Conservation (phyloP, 2,797 vertebrate genomes). For the Selene dorsalis region DNA sequence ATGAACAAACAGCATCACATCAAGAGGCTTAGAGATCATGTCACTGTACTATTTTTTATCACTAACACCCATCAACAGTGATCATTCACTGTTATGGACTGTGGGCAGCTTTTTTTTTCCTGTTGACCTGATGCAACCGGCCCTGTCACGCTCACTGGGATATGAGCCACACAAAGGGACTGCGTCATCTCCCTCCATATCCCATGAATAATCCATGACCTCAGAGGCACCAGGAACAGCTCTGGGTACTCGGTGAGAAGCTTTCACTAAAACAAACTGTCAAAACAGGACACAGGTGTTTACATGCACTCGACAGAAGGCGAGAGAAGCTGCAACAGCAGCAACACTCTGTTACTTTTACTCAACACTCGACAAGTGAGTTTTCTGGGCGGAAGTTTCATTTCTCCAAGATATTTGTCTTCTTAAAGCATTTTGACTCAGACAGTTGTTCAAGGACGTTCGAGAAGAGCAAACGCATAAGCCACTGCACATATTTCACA, state of each 20-base stretch:
- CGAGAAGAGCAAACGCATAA: not conserved
- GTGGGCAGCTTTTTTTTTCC: not conserved
- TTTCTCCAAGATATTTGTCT: not conserved
- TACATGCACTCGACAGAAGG: slow-evolving; percentile 45
- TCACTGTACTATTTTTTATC: slow-evolving; percentile 15
- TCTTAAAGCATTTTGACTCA: not conserved
- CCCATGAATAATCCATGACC: slow-evolving; percentile 79
- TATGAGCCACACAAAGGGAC: slow-evolving; percentile 50
- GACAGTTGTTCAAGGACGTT: slow-evolving; percentile 13
- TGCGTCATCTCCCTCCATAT: slow-evolving; percentile 39
- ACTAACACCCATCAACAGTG: slow-evolving; percentile 1
- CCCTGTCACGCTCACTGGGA: slow-evolving; percentile 46
- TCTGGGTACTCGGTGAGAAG: slow-evolving; percentile 48
- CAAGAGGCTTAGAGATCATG: slow-evolving; percentile 36
- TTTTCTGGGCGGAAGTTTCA: not conserved
- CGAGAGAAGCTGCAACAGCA: slow-evolving; percentile 33
- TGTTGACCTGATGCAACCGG: slow-evolving; percentile 51
- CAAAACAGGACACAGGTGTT: slow-evolving; percentile 65
- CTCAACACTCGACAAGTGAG: not conserved
- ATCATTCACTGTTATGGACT: slow-evolving; percentile 33
- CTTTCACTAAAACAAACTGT: slow-evolving; percentile 64
- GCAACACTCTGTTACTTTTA: slow-evolving; percentile 18
- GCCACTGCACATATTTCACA: slow-evolving; percentile 7
- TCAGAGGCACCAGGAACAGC: slow-evolving; percentile 47
- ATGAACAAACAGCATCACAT: slow-evolving; percentile 15